These are phyloP conservation scores for Aspidiotus destructor DNA, from an alignment of 2,888 invertebrate genomes.

Conservation along the genomic window DNA sequence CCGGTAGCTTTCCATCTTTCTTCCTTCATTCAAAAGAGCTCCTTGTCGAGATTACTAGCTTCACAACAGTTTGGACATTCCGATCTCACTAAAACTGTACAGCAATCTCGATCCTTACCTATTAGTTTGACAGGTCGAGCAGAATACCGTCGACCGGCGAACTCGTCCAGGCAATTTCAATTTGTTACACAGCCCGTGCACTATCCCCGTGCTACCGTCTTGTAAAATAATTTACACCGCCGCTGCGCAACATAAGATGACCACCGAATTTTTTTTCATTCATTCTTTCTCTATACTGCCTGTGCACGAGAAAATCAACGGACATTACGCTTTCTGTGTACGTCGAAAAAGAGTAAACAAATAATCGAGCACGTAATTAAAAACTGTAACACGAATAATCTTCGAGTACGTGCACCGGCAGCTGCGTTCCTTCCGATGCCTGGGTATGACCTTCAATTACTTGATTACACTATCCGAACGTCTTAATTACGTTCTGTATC, in stretches of 20 bases:
- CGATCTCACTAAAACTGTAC: too few species aligned
- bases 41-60: too few species aligned
- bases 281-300: background rate
- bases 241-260: background rate
- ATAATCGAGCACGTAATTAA: background rate
- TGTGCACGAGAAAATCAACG: background rate
- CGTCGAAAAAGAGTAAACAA: slow-evolving; percentile 4
- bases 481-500: slow-evolving; percentile 11
- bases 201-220: too few species aligned
- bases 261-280: background rate
- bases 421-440: background rate
- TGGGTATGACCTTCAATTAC: background rate
- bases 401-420: background rate
- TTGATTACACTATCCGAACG: slow-evolving; percentile 6
- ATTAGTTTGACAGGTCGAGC: too few species aligned
- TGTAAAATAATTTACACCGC: background rate
- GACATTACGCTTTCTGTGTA: background rate
- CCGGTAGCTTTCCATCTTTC: too few species aligned
- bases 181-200: too few species aligned
- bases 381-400: slow-evolving; percentile 3
- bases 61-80: too few species aligned
- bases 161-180: too few species aligned
- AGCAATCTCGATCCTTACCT: too few species aligned
- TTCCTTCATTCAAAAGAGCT: too few species aligned
- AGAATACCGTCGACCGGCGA: too few species aligned